phyloP scores from a whole-genome alignment of 2,888 invertebrate species.

The Synanthedon tipuliformis region DNA sequence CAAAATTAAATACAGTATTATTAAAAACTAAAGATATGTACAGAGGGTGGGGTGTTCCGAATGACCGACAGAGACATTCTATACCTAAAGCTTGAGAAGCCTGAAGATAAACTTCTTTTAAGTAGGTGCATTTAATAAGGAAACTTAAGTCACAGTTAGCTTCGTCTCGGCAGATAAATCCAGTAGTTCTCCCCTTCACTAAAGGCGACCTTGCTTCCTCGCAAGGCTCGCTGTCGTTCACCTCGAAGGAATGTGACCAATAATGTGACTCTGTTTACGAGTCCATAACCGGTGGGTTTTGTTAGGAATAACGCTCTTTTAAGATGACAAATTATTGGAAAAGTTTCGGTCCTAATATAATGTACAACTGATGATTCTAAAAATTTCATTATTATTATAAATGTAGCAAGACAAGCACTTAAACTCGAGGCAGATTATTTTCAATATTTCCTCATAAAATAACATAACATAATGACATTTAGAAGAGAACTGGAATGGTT shows the following conservation, averaged over 20 bases:
- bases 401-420: background rate
- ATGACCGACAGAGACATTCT: too few relatives aligned
- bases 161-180: background rate
- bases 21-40: too few relatives aligned
- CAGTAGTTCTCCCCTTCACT: slow-evolving; percentile 45
- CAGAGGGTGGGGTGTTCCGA: too few relatives aligned
- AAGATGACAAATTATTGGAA: background rate
- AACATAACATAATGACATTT: too few relatives aligned
- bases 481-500: too few relatives aligned
- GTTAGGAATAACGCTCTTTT: background rate
- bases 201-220: slow-evolving; percentile 48
- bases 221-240: slow-evolving; percentile 51
- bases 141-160: too few relatives aligned
- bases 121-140: too few relatives aligned
- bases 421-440: too few relatives aligned
- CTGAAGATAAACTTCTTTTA: too few relatives aligned
- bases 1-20: too few relatives aligned
- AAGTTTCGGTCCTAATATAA: background rate
- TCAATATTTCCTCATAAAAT: too few relatives aligned
- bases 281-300: slow-evolving; percentile 7
- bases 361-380: background rate
- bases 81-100: too few relatives aligned
- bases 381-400: background rate
- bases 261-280: slow-evolving; percentile 46
- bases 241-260: slow-evolving; percentile 54